Percentiles rank a stretch among this genome's conserved stretches.
These are phyloP conservation scores for Edolisoma coerulescens DNA, from an alignment of 2,113 vertebrate genomes.

Conservation along the genomic window DNA sequence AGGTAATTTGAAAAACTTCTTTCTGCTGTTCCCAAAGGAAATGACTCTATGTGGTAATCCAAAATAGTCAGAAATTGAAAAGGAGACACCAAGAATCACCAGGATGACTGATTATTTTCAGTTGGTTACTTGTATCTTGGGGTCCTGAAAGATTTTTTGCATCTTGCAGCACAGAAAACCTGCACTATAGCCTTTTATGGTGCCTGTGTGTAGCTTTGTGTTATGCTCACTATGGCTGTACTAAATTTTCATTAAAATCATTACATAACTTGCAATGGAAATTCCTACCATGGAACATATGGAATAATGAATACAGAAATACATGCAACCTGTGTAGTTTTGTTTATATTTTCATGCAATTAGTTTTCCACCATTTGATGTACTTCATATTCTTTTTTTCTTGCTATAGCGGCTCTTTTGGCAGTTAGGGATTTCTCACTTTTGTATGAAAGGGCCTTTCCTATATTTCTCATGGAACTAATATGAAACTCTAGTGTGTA, in stretches of 20 bases:
- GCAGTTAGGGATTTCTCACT: not conserved
- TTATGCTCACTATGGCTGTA: not conserved
- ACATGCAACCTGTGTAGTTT: not conserved
- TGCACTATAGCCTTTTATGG: not conserved
- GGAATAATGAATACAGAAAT: not conserved
- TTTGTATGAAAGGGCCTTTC: not conserved
- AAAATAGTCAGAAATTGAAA: not conserved
- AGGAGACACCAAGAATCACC: not conserved
- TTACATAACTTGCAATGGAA: not conserved
- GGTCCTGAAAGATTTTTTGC: not conserved
- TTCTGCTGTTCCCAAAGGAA: not conserved
- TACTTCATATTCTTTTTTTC: not conserved
- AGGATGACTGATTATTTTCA: not conserved
- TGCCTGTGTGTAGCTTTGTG: not conserved
- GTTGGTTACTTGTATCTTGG: not conserved
- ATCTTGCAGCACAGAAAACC: not conserved
- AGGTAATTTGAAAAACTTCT: not conserved
- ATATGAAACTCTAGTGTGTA: not conserved
- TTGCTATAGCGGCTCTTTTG: not conserved
- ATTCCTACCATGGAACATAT: not conserved
- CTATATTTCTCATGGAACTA: not conserved
- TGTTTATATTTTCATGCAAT: not conserved
- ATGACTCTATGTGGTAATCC: not conserved
- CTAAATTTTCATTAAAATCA: not conserved
- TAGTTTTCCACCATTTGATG: not conserved